A percentile compares a stretch with the other conserved stretches of the same genome.
Evolutionary conservation across 2,888 invertebrate genomes (phyloP).

Genomic region (Protonemura montana): DNA sequence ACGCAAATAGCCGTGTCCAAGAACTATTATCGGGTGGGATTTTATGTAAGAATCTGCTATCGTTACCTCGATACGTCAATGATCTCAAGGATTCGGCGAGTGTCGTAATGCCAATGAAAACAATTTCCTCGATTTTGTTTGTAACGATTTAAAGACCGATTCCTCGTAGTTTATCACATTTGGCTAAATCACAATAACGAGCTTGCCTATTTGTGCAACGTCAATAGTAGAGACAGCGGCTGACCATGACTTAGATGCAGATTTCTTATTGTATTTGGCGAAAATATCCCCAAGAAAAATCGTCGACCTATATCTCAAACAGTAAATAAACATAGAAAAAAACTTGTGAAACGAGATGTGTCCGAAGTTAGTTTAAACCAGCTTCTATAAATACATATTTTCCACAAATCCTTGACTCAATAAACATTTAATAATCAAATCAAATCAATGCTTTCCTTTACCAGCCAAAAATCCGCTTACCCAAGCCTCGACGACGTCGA

Average conservation of each 20-base stretch:
- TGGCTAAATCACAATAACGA: no score
- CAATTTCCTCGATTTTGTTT: background rate
- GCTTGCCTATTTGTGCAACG: no score
- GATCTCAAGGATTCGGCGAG: background rate
- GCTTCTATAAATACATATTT: background rate
- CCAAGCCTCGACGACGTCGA: constrained; percentile 54
- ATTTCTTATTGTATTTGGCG: background rate
- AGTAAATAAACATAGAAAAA: background rate
- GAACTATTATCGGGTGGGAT: background rate
- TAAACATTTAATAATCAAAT: background rate
- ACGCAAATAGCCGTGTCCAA: background rate
- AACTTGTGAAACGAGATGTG: background rate
- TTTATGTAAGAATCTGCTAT: background rate
- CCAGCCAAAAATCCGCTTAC: background rate
- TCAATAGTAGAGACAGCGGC: no score
- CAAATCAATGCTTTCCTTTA: background rate
- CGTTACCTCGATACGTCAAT: background rate
- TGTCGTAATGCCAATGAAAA: background rate
- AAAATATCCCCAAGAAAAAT: background rate
- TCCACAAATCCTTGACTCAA: background rate
- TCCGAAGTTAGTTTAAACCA: background rate
- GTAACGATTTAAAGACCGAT: background rate
- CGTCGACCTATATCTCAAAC: background rate
- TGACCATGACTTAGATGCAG: no score
- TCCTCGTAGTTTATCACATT: no score